phyloP scores from a whole-genome alignment of 2,113 vertebrate genomes.

The Ciconia boyciana region DNA sequence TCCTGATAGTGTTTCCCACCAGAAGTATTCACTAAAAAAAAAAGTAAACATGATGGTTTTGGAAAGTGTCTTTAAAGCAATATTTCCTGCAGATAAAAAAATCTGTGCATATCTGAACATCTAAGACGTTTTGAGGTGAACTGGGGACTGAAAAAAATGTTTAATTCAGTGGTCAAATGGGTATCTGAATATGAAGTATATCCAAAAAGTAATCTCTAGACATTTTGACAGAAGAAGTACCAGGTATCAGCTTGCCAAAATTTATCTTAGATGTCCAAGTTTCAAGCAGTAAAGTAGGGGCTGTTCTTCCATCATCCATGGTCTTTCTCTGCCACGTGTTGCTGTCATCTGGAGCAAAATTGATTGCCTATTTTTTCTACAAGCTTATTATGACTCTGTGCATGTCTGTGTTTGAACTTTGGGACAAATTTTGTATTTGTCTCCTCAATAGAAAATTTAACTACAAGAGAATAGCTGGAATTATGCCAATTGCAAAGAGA shows the following conservation, averaged over 20 bases:
- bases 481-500: not conserved
- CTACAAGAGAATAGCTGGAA: not conserved
- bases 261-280: not conserved
- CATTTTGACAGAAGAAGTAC: not conserved
- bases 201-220: not conserved
- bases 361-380: not conserved
- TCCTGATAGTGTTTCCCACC: not conserved
- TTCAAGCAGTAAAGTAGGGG: not conserved
- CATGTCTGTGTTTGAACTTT: not conserved
- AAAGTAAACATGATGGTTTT: not conserved
- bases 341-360: not conserved
- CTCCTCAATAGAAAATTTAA: not conserved
- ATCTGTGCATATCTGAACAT: not conserved
- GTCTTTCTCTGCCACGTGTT: not conserved
- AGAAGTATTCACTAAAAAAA: not conserved
- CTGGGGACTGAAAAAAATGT: not conserved
- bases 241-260: not conserved
- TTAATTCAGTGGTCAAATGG: not conserved
- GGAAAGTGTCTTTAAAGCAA: not conserved
- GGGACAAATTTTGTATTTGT: not conserved
- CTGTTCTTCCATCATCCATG: not conserved
- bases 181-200: not conserved
- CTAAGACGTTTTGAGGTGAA: not conserved
- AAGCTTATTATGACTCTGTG: not conserved
- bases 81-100: not conserved